A percentile compares a stretch with the other conserved stretches of the same genome.
Evolutionary conservation across 1,140 invertebrate species (phyloP).

Genomic region (Platorchestia sp.): DNA sequence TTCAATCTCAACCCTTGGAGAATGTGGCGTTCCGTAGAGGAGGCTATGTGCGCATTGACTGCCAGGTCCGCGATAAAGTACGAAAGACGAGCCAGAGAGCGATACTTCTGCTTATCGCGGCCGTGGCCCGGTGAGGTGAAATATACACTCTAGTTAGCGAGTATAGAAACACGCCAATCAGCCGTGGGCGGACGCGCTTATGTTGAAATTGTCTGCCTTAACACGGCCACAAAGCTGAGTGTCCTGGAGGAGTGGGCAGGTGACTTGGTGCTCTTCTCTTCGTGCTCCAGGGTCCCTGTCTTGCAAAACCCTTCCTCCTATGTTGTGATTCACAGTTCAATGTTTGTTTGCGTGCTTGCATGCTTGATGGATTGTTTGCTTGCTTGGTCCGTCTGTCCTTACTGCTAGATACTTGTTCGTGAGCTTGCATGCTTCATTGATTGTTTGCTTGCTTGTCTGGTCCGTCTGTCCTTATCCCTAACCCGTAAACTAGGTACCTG

Average conservation of each 20-base stretch:
- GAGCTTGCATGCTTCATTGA: too few relatives aligned
- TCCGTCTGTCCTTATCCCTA: too few relatives aligned
- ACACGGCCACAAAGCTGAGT: not conserved
- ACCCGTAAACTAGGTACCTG: too few relatives aligned
- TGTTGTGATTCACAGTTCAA: too few relatives aligned
- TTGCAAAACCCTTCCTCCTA: not conserved
- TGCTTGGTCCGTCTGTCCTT: too few relatives aligned
- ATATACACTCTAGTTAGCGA: not conserved
- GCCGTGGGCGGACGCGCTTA: not conserved
- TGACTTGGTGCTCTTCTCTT: not conserved
- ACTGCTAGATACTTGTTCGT: too few relatives aligned
- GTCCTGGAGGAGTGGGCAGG: not conserved
- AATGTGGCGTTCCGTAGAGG: not conserved
- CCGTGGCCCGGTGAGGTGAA: not conserved
- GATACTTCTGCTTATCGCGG: not conserved
- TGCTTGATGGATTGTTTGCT: too few relatives aligned
- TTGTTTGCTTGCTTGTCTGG: too few relatives aligned
- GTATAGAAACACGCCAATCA: conserved; percentile 40
- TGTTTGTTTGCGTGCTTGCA: too few relatives aligned
- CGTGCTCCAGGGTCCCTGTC: not conserved
- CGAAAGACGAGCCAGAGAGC: not conserved
- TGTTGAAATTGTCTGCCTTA: not conserved
- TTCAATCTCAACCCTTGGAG: not conserved
- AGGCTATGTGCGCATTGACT: not conserved
- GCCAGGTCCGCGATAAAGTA: not conserved